Percentiles rank a stretch among this genome's conserved stretches.
Conservation (phyloP, 1,140 invertebrate species). For the Dreissena rostriformis region DNA sequence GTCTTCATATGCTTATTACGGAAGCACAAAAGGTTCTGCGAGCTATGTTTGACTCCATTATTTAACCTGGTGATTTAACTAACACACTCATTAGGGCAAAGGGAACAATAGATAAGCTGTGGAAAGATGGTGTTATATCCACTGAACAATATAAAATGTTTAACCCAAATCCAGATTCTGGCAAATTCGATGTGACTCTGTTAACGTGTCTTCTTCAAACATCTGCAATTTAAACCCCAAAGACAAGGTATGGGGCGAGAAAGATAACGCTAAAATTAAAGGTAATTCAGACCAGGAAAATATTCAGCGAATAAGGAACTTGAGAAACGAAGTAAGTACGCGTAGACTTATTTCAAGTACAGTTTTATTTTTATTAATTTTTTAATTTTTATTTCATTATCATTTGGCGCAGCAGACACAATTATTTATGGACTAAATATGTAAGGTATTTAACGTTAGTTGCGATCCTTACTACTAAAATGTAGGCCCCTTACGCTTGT, state of each 20-base stretch:
- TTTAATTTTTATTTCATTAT: no score
- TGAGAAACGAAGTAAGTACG: neutral
- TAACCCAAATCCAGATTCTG: neutral
- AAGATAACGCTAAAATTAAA: neutral
- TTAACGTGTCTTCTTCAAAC: neutral
- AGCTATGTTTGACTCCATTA: neutral
- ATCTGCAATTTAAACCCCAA: neutral
- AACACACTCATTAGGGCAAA: neutral
- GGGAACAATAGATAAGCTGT: neutral
- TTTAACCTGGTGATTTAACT: neutral
- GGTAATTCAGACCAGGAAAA: neutral
- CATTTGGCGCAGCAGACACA: no score
- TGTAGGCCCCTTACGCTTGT: no score
- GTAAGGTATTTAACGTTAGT: no score
- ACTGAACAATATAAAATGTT: neutral
- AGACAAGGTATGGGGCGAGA: neutral
- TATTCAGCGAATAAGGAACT: neutral
- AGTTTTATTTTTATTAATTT: no score
- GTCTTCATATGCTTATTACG: neutral
- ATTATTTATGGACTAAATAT: no score
- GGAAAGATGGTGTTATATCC: neutral
- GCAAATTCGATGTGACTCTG: neutral
- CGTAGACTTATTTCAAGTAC: no score
- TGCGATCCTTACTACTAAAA: no score
- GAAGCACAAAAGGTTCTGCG: neutral